Evolutionary conservation across 2,113 vertebrate genomes (phyloP).

Genomic region (Leucoraja erinaceus): DNA sequence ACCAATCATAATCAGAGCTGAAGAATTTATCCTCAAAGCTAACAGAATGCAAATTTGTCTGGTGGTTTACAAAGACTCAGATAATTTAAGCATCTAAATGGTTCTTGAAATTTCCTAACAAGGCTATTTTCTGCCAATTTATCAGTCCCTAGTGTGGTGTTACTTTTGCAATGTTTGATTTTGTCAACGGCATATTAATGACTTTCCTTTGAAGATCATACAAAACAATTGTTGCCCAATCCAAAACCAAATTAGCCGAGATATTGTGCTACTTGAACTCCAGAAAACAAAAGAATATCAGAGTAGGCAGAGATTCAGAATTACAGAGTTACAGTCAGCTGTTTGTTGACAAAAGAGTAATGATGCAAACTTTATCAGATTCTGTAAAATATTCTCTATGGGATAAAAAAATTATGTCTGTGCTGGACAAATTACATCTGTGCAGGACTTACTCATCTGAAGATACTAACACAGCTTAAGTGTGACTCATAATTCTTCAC

Average conservation of each 20-base stretch:
- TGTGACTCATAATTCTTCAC: neutral
- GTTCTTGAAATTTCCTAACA: neutral
- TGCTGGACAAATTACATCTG: neutral
- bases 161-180: conserved; percentile 8
- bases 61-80: neutral
- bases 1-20: neutral
- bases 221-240: neutral
- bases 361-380: neutral
- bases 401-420: neutral
- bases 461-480: neutral
- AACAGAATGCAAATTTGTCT: neutral
- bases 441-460: neutral
- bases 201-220: neutral
- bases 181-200: neutral
- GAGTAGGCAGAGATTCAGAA: neutral
- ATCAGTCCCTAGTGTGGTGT: neutral
- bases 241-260: neutral
- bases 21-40: neutral
- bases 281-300: neutral
- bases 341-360: neutral
- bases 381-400: neutral
- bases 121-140: conserved; percentile 15
- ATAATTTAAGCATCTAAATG: neutral
- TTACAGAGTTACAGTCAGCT: neutral
- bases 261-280: neutral